Evolutionary conservation across 1,140 invertebrate species (phyloP).

Genomic region (Zaprionus ghesquierei): DNA sequence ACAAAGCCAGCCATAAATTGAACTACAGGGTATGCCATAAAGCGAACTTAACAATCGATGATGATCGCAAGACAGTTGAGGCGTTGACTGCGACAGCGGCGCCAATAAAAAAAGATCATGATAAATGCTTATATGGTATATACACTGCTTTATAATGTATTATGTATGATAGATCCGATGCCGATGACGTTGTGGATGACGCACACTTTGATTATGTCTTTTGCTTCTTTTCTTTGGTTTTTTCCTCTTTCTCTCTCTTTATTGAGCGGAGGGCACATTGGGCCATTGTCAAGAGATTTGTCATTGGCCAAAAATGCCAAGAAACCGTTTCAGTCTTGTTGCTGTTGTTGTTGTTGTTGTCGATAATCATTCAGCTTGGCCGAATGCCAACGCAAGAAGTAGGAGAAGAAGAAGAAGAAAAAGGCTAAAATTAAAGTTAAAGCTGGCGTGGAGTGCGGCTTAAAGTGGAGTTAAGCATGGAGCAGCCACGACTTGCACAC

Average conservation of each 20-base stretch:
- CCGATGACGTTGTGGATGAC: conserved; percentile 39
- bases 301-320: conserved; percentile 63
- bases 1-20: neutral
- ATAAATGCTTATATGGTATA: conserved; percentile 44
- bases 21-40: conserved; percentile 4
- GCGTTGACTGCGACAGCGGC: conserved; percentile 7
- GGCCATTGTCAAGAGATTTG: conserved; percentile 53
- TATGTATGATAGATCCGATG: neutral
- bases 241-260: conserved; percentile 1
- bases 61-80: conserved; percentile 17
- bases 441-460: conserved; percentile 14
- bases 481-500: conserved; percentile 9
- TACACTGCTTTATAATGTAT: neutral
- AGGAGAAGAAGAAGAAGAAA: neutral
- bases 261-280: conserved; percentile 3
- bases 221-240: conserved; percentile 13
- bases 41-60: neutral
- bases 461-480: conserved; percentile 35
- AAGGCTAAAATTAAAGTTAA: conserved; percentile 6
- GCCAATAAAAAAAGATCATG: conserved; percentile 51
- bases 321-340: conserved; percentile 7
- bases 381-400: conserved; percentile 16
- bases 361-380: conserved; percentile 12
- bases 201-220: conserved; percentile 21
- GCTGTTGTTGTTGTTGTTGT: neutral